These are phyloP conservation scores for Dendrocopos noguchii DNA, from an alignment of 2,113 vertebrate species.

Conservation along the genomic window DNA sequence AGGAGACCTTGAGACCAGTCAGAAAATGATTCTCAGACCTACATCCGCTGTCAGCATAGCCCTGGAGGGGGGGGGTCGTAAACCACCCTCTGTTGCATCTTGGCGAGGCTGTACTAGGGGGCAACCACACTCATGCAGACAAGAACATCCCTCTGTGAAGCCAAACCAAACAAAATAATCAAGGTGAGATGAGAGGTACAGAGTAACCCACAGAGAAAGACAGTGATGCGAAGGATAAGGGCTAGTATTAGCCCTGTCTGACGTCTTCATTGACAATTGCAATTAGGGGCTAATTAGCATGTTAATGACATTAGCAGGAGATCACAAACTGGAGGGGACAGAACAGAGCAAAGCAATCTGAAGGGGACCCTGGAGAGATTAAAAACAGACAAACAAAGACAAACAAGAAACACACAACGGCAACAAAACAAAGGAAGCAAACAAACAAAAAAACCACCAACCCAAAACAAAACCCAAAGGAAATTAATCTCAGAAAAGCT, in stretches of 20 bases:
- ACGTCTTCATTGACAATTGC: slow-evolving; percentile 38
- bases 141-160: not conserved
- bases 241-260: not conserved
- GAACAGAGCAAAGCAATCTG: not conserved
- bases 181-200: not conserved
- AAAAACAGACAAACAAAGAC: not conserved
- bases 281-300: slow-evolving; percentile 36
- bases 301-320: slow-evolving; percentile 22
- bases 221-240: not conserved
- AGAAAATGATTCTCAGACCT: not conserved
- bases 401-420: too few species aligned
- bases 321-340: slow-evolving; percentile 14
- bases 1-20: not conserved
- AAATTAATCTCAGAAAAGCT: slow-evolving; percentile 19
- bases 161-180: not conserved
- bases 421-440: too few species aligned
- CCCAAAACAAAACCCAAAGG: not conserved
- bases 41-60: not conserved
- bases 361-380: not conserved
- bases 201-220: not conserved
- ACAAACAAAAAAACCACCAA: too few species aligned
- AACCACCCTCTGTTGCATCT: fast-evolving
- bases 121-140: fast-evolving
- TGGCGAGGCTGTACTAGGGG: not conserved
- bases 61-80: not conserved